Conservation (phyloP, 1,140 invertebrate genomes). For the Babylonia areolata region DNA sequence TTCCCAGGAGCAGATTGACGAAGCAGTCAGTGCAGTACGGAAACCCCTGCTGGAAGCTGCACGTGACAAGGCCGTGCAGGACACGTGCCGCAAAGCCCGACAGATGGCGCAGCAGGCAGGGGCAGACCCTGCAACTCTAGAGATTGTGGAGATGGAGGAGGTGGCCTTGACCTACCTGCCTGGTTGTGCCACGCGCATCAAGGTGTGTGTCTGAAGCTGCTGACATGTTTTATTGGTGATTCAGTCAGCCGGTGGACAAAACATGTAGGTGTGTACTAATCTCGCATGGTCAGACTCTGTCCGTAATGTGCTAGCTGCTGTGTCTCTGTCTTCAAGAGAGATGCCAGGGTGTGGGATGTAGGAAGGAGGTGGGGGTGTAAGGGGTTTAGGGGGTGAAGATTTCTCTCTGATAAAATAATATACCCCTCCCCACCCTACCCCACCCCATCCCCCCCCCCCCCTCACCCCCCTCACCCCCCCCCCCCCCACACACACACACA, state of each 20-base stretch:
- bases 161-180: constrained; percentile 63
- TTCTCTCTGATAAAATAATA: too few species aligned
- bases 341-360: too few species aligned
- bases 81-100: constrained; percentile 44
- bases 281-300: constrained; percentile 19
- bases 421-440: too few species aligned
- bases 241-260: too few species aligned
- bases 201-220: constrained; percentile 46
- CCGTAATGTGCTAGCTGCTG: too few species aligned
- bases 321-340: too few species aligned
- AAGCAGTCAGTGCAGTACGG: constrained; percentile 33
- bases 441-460: too few species aligned
- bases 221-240: too few species aligned
- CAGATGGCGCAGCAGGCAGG: constrained; percentile 50
- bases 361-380: too few species aligned
- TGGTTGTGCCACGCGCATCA: constrained; percentile 62
- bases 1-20: constrained; percentile 38
- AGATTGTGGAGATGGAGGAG: constrained; percentile 58
- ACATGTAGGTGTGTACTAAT: constrained; percentile 63
- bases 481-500: too few species aligned
- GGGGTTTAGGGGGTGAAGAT: too few species aligned
- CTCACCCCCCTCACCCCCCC: too few species aligned
- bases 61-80: constrained; percentile 48
- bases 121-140: constrained; percentile 51
- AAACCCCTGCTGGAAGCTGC: constrained; percentile 55